phyloP scores from a whole-genome alignment of 2,888 invertebrate genomes.

The Hololepta plana region DNA sequence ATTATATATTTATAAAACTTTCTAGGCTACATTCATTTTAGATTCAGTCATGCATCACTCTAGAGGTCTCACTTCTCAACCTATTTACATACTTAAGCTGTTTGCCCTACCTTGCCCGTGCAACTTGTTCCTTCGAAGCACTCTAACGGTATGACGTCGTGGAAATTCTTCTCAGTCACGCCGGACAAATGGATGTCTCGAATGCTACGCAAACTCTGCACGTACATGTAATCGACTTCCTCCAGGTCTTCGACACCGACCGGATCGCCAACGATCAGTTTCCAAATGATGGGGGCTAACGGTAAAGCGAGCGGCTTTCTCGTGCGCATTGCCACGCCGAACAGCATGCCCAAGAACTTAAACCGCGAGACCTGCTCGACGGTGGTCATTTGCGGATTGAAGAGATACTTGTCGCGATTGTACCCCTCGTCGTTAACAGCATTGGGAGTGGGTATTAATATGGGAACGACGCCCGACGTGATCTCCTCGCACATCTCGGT shows the following conservation, averaged over 20 bases:
- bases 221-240: conserved; percentile 38
- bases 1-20: no score
- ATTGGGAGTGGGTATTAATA: conserved; percentile 43
- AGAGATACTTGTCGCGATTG: conserved; percentile 39
- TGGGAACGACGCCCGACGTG: conserved; percentile 34
- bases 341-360: conserved; percentile 43
- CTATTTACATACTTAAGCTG: no score
- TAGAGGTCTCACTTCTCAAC: no score
- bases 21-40: no score
- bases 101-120: conserved; percentile 32
- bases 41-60: no score
- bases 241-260: conserved; percentile 40
- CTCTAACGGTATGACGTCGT: conserved; percentile 42
- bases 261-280: conserved; percentile 38
- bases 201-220: conserved; percentile 38
- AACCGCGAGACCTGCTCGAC: conserved; percentile 36
- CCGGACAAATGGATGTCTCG: conserved; percentile 39
- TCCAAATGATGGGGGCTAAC: conserved; percentile 43
- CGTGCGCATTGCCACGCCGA: conserved; percentile 46
- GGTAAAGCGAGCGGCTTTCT: conserved; percentile 45
- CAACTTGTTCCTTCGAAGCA: conserved; percentile 42
- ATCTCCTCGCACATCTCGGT: conserved; percentile 50
- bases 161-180: conserved; percentile 37
- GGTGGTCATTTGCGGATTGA: conserved; percentile 37
- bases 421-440: conserved; percentile 40